A percentile compares a stretch with the other conserved stretches of the same genome.
phyloP scores from a whole-genome alignment of 2,113 vertebrate genomes.

The Phylloscopus trochiloides region DNA sequence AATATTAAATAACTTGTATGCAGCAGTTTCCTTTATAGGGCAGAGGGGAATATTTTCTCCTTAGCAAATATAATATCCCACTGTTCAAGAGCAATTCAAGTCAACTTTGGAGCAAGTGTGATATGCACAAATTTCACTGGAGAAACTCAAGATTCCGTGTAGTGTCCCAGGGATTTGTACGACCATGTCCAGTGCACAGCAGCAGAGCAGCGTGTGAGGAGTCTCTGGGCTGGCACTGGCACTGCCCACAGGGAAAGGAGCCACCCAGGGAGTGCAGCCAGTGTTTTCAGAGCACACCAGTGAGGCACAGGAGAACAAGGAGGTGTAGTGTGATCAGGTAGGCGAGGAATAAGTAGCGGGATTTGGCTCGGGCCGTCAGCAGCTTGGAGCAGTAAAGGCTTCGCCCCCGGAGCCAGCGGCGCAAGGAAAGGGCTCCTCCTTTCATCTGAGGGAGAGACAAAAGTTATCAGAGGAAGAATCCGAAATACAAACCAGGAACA shows the following conservation, averaged over 20 bases:
- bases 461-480: rapidly evolving
- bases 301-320: conserved; percentile 82
- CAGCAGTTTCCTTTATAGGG: conserved; percentile 64
- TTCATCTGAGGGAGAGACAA: conserved; percentile 74
- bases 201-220: conserved; percentile 60
- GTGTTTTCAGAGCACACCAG: conserved; percentile 75
- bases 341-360: conserved; percentile 82
- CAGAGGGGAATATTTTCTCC: conserved; percentile 48
- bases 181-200: conserved; percentile 61
- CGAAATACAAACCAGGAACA: rapidly evolving
- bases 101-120: conserved; percentile 59
- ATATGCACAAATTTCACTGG: conserved; percentile 20
- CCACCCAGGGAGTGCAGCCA: not conserved
- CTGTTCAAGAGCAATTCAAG: conserved; percentile 40
- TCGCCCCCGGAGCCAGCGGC: conserved; percentile 82
- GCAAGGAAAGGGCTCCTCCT: conserved; percentile 76
- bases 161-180: not conserved
- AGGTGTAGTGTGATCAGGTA: conserved; percentile 83
- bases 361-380: conserved; percentile 81
- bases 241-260: not conserved
- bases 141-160: not conserved
- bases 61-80: conserved; percentile 72
- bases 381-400: conserved; percentile 87
- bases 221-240: not conserved
- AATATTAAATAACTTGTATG: conserved; percentile 56